phyloP scores from a whole-genome alignment of 2,113 vertebrate species.

The Rattus norvegicus region GRCr8 NC_086019.1:139798001-139798500 shows the following conservation, averaged over 20 bases:
- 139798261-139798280: background rate
- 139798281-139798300: background rate
- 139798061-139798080: background rate
- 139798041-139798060: background rate
- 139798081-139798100: background rate
- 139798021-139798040: background rate
- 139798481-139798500: conserved; percentile 76
- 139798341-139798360: conserved; percentile 10
- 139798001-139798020: conserved; percentile 13
- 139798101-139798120: background rate
- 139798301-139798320: background rate
- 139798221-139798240: background rate
- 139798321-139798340: background rate
- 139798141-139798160: background rate
- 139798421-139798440: background rate
- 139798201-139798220: background rate
- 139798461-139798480: conserved; percentile 41
- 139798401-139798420: background rate
- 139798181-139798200: background rate
- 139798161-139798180: background rate
- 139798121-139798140: background rate
- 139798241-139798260: background rate
- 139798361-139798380: background rate
- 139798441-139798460: conserved; percentile 5
- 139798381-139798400: background rate